phyloP scores from a whole-genome alignment of 1,140 invertebrate species.

The Ruditapes philippinarum region DNA sequence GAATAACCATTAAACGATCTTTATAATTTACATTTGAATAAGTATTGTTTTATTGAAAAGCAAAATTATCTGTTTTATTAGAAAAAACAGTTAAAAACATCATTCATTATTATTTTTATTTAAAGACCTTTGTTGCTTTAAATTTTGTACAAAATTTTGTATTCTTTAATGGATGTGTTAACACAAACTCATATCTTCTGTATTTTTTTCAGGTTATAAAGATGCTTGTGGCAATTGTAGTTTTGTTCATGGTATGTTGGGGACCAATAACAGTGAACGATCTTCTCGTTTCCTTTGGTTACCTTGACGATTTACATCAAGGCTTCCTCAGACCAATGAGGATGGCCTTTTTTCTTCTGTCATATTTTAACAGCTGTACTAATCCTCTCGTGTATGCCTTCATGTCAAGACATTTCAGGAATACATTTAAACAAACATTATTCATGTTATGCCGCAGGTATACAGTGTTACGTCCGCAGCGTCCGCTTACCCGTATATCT shows the following conservation, averaged over 20 bases:
- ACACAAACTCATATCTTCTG: no score
- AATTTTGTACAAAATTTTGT: no score
- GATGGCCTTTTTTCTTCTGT: constrained; percentile 90
- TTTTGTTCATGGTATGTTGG: constrained; percentile 88
- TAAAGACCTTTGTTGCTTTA: no score
- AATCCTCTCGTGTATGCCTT: constrained; percentile 94
- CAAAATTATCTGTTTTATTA: no score
- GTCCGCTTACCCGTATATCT: neutral
- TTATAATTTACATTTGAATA: no score
- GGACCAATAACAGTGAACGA: constrained; percentile 86
- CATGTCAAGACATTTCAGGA: constrained; percentile 93
- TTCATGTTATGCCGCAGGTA: constrained; percentile 76
- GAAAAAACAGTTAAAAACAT: no score
- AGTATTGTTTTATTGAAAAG: no score
- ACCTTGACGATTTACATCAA: constrained; percentile 88
- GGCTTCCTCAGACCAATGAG: constrained; percentile 89
- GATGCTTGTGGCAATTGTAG: constrained; percentile 87
- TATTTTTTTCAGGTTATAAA: constrained; percentile 87
- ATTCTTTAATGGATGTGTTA: no score
- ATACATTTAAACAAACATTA: constrained; percentile 88
- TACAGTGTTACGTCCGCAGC: neutral
- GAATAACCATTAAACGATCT: no score
- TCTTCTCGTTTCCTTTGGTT: constrained; percentile 87
- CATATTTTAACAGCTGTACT: constrained; percentile 89
- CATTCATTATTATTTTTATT: no score